Conservation (phyloP, 2,797 vertebrate species). For the Typhlichthys subterraneus region DNA sequence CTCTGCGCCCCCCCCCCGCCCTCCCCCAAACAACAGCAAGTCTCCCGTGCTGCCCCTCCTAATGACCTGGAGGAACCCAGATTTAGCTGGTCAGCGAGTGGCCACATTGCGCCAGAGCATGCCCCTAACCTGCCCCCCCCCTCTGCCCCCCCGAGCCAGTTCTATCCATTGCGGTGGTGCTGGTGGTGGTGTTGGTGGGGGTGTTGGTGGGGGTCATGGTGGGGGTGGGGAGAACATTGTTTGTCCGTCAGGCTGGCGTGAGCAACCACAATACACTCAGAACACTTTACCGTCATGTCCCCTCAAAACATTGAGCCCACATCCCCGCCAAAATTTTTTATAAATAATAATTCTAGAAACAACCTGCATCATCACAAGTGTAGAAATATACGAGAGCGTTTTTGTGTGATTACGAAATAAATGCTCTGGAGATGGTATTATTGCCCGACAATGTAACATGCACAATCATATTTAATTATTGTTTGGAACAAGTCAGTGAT, state of each 20-base stretch:
- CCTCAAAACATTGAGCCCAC: constrained; percentile 42
- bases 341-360: constrained; percentile 14
- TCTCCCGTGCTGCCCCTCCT: constrained; percentile 76
- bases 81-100: constrained; percentile 80
- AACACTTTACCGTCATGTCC: constrained; percentile 95
- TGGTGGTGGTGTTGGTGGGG: no score
- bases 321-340: constrained; percentile 75
- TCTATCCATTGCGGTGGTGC: constrained; percentile 97
- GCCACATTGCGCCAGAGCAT: constrained; percentile 81
- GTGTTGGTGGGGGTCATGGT: no score
- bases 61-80: constrained; percentile 82
- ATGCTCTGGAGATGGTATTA: no score
- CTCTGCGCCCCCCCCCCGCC: constrained; percentile 91
- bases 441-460: no score
- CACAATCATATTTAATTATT: no score
- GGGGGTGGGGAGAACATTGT: constrained; percentile 41
- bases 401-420: no score
- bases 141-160: constrained; percentile 70
- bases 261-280: constrained; percentile 98
- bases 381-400: no score
- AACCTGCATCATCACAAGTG: not conserved
- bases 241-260: constrained; percentile 80
- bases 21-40: constrained; percentile 74
- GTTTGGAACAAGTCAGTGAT: no score
- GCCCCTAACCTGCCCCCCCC: constrained; percentile 25